Percentiles rank a stretch among this genome's conserved stretches.
Evolutionary conservation across 2,888 invertebrate genomes (phyloP).

Genomic region (Latrodectus elegans): DNA sequence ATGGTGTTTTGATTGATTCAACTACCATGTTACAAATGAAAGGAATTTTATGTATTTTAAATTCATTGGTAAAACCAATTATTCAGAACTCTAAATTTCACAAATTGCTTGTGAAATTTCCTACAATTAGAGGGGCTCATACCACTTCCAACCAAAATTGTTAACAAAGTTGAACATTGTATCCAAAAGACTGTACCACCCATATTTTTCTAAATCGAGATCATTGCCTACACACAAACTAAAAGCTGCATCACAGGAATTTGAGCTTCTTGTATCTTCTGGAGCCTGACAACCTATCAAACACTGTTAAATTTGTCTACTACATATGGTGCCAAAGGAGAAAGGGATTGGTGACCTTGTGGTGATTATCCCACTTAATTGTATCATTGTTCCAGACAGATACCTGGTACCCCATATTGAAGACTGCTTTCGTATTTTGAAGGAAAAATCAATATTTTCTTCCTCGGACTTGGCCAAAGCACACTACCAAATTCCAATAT

Average conservation of each 20-base stretch:
- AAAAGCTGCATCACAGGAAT: neutral
- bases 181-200: conserved; percentile 23
- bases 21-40: neutral
- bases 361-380: conserved; percentile 71
- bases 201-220: conserved; percentile 7
- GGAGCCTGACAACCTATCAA: conserved; percentile 1
- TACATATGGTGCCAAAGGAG: conserved; percentile 34
- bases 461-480: neutral
- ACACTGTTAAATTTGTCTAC: neutral
- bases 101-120: conserved; percentile 12
- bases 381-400: no score
- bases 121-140: conserved; percentile 13
- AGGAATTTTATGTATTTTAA: neutral
- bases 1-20: neutral
- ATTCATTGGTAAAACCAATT: neutral
- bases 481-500: conserved; percentile 21
- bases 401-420: no score
- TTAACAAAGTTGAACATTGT: neutral
- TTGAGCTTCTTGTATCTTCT: neutral
- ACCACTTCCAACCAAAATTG: neutral
- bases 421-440: no score
- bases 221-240: neutral
- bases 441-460: no score
- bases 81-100: conserved; percentile 11
- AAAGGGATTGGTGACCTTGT: conserved; percentile 72